These are phyloP conservation scores for Adelognathus sp. DNA, from an alignment of 2,888 invertebrate genomes.

Conservation along the genomic window DNA sequence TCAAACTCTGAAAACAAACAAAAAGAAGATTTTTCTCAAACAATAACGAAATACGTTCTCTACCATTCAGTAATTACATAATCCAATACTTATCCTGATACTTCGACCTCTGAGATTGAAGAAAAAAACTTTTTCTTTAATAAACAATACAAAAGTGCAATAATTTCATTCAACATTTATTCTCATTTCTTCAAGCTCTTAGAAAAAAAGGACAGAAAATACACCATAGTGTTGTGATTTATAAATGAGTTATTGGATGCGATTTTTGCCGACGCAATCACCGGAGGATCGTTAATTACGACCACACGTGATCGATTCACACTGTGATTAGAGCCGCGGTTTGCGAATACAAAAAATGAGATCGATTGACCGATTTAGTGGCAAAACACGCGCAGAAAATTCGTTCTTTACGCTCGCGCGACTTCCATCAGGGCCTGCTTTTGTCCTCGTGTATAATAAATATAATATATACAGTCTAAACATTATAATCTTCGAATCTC, in stretches of 20 bases:
- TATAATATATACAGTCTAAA: constrained; percentile 22
- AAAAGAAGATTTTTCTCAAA: no score
- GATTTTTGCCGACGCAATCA: background rate
- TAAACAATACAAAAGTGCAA: no score
- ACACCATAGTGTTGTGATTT: no score
- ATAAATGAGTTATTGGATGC: background rate
- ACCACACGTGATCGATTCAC: background rate
- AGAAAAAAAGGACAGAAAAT: no score
- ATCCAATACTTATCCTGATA: no score
- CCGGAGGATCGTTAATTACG: background rate
- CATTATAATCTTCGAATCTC: constrained; percentile 4
- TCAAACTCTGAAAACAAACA: no score
- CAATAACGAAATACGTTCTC: no score
- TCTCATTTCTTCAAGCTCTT: no score
- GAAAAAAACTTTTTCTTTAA: no score
- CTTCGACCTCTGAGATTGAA: no score
- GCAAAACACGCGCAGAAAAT: constrained; percentile 10
- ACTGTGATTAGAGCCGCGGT: background rate
- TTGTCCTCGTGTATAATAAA: background rate
- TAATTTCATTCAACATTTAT: no score
- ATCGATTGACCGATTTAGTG: constrained; percentile 3
- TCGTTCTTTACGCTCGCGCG: constrained; percentile 7
- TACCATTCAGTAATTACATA: no score
- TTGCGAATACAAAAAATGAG: constrained; percentile 32
- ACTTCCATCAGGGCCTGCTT: constrained; percentile 17